phyloP scores from a whole-genome alignment of 1,140 invertebrate species.

The Heliconius hewitsoni region DNA sequence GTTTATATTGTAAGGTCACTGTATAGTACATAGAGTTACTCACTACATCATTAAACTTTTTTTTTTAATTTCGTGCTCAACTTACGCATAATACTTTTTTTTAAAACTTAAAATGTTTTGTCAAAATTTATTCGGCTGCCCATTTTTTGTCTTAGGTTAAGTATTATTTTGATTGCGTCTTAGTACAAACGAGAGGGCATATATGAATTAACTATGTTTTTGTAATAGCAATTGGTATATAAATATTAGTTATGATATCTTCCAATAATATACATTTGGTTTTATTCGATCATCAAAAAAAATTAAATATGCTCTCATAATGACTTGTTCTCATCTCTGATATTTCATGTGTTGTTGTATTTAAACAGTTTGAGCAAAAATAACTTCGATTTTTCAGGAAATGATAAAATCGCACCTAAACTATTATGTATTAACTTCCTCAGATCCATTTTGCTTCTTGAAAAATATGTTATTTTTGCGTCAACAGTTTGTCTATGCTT shows the following conservation, averaged over 20 bases:
- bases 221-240: background rate
- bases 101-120: background rate
- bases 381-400: too few relatives aligned
- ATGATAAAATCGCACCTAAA: too few relatives aligned
- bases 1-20: conserved; percentile 37
- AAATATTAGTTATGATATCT: background rate
- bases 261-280: background rate
- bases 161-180: background rate
- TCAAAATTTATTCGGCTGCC: conserved; percentile 6
- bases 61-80: background rate
- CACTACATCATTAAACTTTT: background rate
- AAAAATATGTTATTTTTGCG: too few relatives aligned
- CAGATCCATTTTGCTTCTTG: too few relatives aligned
- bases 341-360: too few relatives aligned
- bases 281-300: too few relatives aligned
- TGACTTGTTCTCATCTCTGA: too few relatives aligned
- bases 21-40: background rate
- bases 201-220: background rate
- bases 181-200: conserved; percentile 7
- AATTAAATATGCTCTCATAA: too few relatives aligned
- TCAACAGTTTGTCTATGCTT: too few relatives aligned
- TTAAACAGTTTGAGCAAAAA: too few relatives aligned
- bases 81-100: background rate
- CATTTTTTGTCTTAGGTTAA: conserved; percentile 4
- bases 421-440: too few relatives aligned